Conservation (phyloP, 2,797 vertebrate genomes). For the Florisuga fusca region DNA sequence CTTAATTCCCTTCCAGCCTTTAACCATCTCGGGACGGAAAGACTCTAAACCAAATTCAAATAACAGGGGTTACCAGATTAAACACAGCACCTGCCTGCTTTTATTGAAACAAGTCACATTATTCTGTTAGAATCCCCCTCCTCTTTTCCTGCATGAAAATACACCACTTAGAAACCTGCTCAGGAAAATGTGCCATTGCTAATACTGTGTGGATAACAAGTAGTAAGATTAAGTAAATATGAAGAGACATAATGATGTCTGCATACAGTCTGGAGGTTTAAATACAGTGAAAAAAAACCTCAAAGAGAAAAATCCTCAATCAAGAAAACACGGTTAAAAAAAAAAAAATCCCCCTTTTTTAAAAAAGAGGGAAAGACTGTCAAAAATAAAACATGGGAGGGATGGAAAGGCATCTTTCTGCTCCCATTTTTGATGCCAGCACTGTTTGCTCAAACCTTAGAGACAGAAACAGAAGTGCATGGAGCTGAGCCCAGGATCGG, state of each 20-base stretch:
- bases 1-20: constrained; percentile 31
- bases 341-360: neutral
- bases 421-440: neutral
- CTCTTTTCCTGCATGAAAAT: neutral
- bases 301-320: neutral
- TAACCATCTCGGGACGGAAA: neutral
- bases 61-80: neutral
- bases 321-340: neutral
- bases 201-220: neutral
- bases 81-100: neutral
- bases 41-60: neutral
- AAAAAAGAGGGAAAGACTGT: neutral
- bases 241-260: constrained; percentile 26
- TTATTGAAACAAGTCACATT: neutral
- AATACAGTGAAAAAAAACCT: neutral
- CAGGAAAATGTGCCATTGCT: neutral
- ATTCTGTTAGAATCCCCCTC: neutral
- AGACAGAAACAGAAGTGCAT: accelerated
- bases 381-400: neutral
- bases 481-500: neutral
- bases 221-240: constrained; percentile 1
- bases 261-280: neutral
- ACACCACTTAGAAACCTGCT: neutral
- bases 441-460: neutral
- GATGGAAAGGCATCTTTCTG: neutral